Evolutionary conservation across 2,888 invertebrate genomes (phyloP).

Genomic region (Cerastis rubricosa): DNA sequence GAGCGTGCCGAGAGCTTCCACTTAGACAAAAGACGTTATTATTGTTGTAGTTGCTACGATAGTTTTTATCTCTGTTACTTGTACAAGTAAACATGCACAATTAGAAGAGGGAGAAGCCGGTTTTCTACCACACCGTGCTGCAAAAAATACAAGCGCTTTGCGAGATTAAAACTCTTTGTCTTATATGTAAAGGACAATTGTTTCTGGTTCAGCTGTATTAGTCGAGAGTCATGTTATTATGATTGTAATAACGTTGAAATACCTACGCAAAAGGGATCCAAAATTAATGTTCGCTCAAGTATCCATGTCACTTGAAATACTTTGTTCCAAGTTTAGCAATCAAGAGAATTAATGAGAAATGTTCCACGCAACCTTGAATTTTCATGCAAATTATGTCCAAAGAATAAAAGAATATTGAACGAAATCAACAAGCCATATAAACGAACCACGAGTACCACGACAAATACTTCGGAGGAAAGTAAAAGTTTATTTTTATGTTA

Average conservation of each 20-base stretch:
- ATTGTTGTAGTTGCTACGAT: constrained; percentile 38
- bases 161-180: constrained; percentile 49
- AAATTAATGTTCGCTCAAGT: constrained; percentile 22
- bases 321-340: constrained; percentile 40
- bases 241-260: constrained; percentile 17
- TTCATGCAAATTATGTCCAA: constrained; percentile 47
- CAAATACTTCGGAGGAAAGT: constrained; percentile 23
- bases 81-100: constrained; percentile 47
- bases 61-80: constrained; percentile 49
- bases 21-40: constrained; percentile 48
- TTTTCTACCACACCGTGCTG: constrained; percentile 29
- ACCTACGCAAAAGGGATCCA: constrained; percentile 30
- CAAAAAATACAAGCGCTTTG: constrained; percentile 39
- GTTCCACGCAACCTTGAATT: constrained; percentile 50
- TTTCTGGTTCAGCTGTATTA: constrained; percentile 8
- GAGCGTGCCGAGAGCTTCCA: constrained; percentile 31
- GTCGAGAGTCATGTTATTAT: not conserved
- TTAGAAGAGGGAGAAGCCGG: constrained; percentile 40
- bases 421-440: constrained; percentile 24
- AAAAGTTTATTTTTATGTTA: constrained; percentile 29
- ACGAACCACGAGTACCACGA: constrained; percentile 13
- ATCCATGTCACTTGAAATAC: constrained; percentile 36
- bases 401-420: constrained; percentile 23
- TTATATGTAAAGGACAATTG: constrained; percentile 10
- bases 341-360: constrained; percentile 39